Base-by-base conservation (phyloP, 2,113 vertebrate species). In the Picathartes gymnocephalus region DNA sequence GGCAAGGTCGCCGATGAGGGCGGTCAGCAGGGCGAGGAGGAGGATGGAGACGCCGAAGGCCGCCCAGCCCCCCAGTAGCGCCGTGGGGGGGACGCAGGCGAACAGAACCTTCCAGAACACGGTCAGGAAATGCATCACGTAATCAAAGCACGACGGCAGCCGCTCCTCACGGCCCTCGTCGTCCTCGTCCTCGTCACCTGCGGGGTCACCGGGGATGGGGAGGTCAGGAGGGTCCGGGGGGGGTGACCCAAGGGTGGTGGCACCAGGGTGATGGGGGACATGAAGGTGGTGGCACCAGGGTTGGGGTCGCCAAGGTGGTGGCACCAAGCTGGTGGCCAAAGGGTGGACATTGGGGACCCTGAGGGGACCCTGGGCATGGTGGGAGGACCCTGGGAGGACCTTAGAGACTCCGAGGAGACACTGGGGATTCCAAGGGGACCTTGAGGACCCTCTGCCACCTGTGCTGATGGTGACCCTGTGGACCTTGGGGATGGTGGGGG, bases 361-460 rank as follows among this genome's bases (percentile, higher is more conserved):
- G 16, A 21, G 45, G 24, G 7, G 27, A 70, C 30, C 9, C 47
- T 12, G 37, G 16, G 9, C 33, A 9, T 18, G 35, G 35, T 4
- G 37, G 16, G 50, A 40, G 10, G 45, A 40, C 45, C 10, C 28
- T 7, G 15, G 23, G 27, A 10, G 21, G 16, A 27, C 42, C 9
- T 5, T 13, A 47, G 60, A 30, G 37, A 51, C 74, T 12, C 30
- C 13, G 6, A 16, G 31, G 24, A 13, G 48, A 40, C 15, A 7
- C 48, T 2, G 9, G 27, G 37, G 39, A 99, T 90, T 10, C 39
- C 39, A 39, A 39, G 39, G 39, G 11, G 39, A 99, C 33, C 13
- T 15, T 0, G 35, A 42, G 42, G 42, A n/a, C n/a, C n/a, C n/a
- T n/a, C n/a, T n/a, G n/a, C n/a, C n/a, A n/a, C n/a, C n/a, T n/a